A percentile compares a stretch with the other conserved stretches of the same genome.
Conservation (phyloP, 2,888 invertebrate species). For the Philereme vetulata region DNA sequence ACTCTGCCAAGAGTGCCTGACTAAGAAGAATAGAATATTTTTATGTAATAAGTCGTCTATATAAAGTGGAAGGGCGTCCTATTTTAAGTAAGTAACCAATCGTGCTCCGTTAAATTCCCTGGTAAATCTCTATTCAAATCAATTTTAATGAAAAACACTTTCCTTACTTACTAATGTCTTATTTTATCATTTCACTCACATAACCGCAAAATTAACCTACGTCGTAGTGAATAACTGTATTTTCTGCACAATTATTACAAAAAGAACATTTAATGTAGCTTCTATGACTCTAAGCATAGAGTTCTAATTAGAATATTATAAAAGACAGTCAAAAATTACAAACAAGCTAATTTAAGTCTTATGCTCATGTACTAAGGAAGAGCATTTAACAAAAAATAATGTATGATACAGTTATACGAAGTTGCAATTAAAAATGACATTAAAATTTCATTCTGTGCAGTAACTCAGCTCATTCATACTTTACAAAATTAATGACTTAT, state of each 20-base stretch:
- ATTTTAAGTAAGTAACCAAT: no score
- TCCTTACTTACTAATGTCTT: no score
- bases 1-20: no score
- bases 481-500: background rate
- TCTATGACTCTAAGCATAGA: background rate
- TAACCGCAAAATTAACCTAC: no score
- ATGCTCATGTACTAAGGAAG: background rate
- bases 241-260: conserved; percentile 5
- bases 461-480: conserved; percentile 16
- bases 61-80: no score
- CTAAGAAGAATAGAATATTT: no score
- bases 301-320: conserved; percentile 8
- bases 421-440: conserved; percentile 25
- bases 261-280: conserved; percentile 5
- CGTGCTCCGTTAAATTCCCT: no score
- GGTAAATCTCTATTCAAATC: no score
- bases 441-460: conserved; percentile 12
- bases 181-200: no score
- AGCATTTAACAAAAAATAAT: conserved; percentile 11
- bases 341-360: conserved; percentile 21
- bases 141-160: no score
- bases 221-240: conserved; percentile 1
- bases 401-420: conserved; percentile 18
- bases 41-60: no score
- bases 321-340: background rate